Evolutionary conservation across 2,797 vertebrate species (phyloP).

Genomic region (Rhinoraja longicauda): DNA sequence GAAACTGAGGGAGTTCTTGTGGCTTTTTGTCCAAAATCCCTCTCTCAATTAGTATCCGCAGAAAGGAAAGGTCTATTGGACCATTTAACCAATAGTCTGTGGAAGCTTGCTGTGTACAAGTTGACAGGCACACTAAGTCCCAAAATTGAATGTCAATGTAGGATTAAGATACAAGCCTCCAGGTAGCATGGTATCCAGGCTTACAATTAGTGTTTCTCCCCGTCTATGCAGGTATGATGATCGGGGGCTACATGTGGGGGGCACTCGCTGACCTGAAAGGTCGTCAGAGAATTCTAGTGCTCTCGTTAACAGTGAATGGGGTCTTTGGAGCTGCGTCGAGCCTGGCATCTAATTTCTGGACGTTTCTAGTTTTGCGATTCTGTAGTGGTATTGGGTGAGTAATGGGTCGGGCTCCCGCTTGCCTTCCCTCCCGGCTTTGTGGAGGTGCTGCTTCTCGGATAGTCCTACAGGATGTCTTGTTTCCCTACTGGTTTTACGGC

Average conservation of each 20-base stretch:
- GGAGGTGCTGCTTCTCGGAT: no score
- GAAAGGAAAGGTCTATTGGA: background rate
- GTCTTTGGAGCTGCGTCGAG: conserved; percentile 60
- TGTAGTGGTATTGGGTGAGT: conserved; percentile 63
- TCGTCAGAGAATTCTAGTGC: conserved; percentile 55
- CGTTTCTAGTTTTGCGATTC: conserved; percentile 62
- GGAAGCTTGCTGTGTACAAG: background rate
- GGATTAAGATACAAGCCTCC: background rate
- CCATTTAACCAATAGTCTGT: background rate
- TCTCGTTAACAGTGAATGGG: conserved; percentile 62
- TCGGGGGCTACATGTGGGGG: conserved; percentile 67
- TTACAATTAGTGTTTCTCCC: background rate
- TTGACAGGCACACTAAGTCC: background rate
- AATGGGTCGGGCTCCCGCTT: background rate
- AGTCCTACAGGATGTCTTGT: no score
- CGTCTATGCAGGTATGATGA: conserved; percentile 61
- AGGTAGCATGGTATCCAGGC: no score
- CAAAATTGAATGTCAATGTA: background rate
- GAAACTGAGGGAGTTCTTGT: background rate
- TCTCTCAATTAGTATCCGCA: background rate
- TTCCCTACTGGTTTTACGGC: no score
- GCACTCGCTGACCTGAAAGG: conserved; percentile 63
- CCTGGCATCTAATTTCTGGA: conserved; percentile 58
- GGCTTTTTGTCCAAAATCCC: background rate
- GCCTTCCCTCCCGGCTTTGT: background rate